phyloP scores from a whole-genome alignment of 1,140 invertebrate species.

The Centruroides vittatus region DNA sequence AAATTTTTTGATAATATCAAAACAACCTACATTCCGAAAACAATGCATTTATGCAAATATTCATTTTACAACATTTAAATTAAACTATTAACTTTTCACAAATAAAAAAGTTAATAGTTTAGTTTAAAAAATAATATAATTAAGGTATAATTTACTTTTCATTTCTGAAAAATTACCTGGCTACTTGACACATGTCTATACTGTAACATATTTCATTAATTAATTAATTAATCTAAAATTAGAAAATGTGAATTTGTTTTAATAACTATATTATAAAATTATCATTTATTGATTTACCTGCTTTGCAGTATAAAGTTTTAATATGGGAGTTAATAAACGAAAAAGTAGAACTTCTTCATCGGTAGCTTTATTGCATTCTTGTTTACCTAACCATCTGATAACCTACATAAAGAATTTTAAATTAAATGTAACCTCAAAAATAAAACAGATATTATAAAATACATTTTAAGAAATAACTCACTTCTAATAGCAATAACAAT shows the following conservation, averaged over 20 bases:
- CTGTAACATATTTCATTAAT: background rate
- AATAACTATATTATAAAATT: too few relatives aligned
- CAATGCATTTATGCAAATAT: too few relatives aligned
- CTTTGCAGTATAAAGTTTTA: constrained; percentile 44
- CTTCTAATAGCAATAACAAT: constrained; percentile 11
- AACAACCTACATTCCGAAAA: too few relatives aligned
- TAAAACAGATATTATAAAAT: background rate
- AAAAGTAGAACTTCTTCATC: constrained; percentile 32
- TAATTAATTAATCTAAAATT: background rate
- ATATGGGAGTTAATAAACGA: constrained; percentile 38
- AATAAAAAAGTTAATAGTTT: too few relatives aligned
- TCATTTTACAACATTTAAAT: too few relatives aligned
- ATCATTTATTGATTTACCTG: constrained; percentile 17
- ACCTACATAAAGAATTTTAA: background rate
- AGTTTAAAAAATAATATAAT: too few relatives aligned
- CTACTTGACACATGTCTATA: too few relatives aligned
- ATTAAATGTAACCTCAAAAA: background rate
- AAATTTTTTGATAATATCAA: too few relatives aligned
- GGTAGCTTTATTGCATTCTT: constrained; percentile 30
- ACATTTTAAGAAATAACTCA: background rate
- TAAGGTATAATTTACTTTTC: too few relatives aligned
- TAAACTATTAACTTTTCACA: too few relatives aligned
- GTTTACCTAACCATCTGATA: constrained; percentile 21
- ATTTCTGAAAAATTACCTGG: too few relatives aligned
- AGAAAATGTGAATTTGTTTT: background rate